A percentile compares a stretch with the other conserved stretches of the same genome.
Conservation (phyloP, 2,888 invertebrate genomes). For the Phalangium opilio region DNA sequence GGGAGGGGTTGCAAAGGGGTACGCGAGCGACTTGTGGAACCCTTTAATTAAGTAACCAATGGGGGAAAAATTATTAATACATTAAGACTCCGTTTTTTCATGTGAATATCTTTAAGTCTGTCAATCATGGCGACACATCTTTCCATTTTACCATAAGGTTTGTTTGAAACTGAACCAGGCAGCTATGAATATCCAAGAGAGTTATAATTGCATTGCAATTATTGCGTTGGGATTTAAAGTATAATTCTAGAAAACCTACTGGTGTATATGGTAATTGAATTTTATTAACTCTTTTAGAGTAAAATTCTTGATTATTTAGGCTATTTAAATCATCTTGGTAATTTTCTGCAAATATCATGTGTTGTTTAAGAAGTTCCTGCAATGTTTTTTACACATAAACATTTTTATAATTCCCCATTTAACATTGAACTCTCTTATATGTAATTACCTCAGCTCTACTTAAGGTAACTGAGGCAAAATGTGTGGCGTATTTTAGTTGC, state of each 20-base stretch:
- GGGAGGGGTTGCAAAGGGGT: too few relatives aligned
- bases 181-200: conserved; percentile 4
- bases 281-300: conserved; percentile 58
- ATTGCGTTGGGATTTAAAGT: too few relatives aligned
- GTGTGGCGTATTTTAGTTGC: conserved; percentile 84
- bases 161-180: conserved; percentile 11
- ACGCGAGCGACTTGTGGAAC: too few relatives aligned
- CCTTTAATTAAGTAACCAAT: too few relatives aligned
- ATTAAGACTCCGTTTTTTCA: conserved; percentile 30
- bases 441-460: conserved; percentile 59
- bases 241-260: conserved; percentile 12
- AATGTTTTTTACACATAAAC: conserved; percentile 5
- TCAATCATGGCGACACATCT: conserved; percentile 14
- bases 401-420: too few relatives aligned
- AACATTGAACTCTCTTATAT: too few relatives aligned
- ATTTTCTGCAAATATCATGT: conserved; percentile 58
- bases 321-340: conserved; percentile 60
- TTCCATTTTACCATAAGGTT: conserved; percentile 14
- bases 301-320: conserved; percentile 64
- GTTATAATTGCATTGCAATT: too few relatives aligned
- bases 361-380: conserved; percentile 60
- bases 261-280: conserved; percentile 66
- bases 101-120: conserved; percentile 12
- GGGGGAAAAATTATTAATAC: too few relatives aligned
- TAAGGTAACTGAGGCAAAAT: conserved; percentile 69